These are phyloP conservation scores for Diplogasteroides magnus DNA, from an alignment of 1,140 invertebrate species.

Conservation along the genomic window DNA sequence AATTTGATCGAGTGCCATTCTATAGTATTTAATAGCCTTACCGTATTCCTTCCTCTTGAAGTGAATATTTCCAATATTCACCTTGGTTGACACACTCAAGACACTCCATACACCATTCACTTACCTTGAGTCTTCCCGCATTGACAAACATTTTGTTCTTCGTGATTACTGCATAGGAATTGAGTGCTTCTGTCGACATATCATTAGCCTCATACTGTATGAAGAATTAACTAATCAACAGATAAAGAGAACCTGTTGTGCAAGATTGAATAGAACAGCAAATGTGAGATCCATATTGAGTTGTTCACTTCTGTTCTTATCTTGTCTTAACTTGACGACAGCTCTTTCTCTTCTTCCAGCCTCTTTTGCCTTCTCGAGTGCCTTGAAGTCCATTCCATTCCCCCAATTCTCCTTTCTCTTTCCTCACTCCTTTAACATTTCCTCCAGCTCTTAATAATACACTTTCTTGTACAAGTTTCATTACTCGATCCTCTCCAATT, in stretches of 20 bases:
- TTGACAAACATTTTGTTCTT: conserved; percentile 58
- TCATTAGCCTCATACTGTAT: conserved; percentile 87
- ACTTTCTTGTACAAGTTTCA: conserved; percentile 76
- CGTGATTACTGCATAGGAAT: conserved; percentile 70
- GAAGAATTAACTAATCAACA: conserved; percentile 60
- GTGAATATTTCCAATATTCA: conserved; percentile 98
- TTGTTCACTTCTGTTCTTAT: conserved; percentile 75
- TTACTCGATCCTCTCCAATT: conserved; percentile 69
- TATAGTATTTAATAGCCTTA: conserved; percentile 93
- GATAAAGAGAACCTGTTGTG: conserved; percentile 35
- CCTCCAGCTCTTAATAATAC: conserved; percentile 65
- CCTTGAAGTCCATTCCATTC: conserved; percentile 60
- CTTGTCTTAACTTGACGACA: conserved; percentile 81
- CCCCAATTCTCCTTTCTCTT: conserved; percentile 44
- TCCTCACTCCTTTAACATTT: conserved; percentile 59
- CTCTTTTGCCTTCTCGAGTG: conserved; percentile 89
- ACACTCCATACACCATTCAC: too few relatives aligned
- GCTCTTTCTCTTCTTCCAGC: conserved; percentile 81
- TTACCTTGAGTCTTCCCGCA: conserved; percentile 71
- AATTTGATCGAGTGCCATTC: conserved; percentile 92
- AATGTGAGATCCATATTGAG: conserved; percentile 90
- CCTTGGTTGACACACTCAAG: conserved; percentile 67
- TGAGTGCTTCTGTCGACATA: conserved; percentile 88
- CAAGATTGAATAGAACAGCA: conserved; percentile 65
- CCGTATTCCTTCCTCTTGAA: conserved; percentile 85